Base-by-base conservation (phyloP, 2,113 vertebrate species). In the Geococcyx californianus region DNA sequence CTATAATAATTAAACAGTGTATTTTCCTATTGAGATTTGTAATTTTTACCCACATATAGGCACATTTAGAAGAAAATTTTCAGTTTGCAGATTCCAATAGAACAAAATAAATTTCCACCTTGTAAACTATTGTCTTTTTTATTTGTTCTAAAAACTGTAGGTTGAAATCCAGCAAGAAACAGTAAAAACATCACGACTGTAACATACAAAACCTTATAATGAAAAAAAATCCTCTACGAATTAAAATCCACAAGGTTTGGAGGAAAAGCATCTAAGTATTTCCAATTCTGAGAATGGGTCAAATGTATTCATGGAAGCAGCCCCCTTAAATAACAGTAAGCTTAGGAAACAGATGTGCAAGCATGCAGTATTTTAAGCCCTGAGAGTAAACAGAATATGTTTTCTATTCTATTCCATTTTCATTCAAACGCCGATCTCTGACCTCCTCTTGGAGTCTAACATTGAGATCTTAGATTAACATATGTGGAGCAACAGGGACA, bases 401-500 rank as follows among this genome's bases (percentile, higher is more conserved):
- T 73, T 90, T 92, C 31, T 40, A 36, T n/a, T n/a, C n/a, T n/a
- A n/a, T n/a, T n/a, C n/a, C n/a, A n/a, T n/a, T n/a, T n/a, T n/a
- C n/a, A n/a, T n/a, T 84, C 49, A 64, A 55, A 58, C 10, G 13
- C 28, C 1, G 1, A 38, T 54, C 58, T 86, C 67, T 66, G 34
- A 59, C 44, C 31, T 29, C 52, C 26, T 56, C 34, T 49, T 45
- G 23, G 36, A 70, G 67, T 64, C 63, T 56, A 74, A 42, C 13
- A 10, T 2, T 16, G 36, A 90, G 59, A 26, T 13, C 34, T 31
- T 52, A 72, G 59, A 28, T 40, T 58, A 29, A 36, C 69, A 55
- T 77, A 52, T 23, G 6, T 93, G 91, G 95, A 89, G 49, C 97
- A 89, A 96, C 54, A 92, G 93, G 92, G 98, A 93, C 97, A 97